A percentile compares a stretch with the other conserved stretches of the same genome.
Evolutionary conservation across 2,113 vertebrate species (phyloP).

Genomic region (Myodes glareolus): DNA sequence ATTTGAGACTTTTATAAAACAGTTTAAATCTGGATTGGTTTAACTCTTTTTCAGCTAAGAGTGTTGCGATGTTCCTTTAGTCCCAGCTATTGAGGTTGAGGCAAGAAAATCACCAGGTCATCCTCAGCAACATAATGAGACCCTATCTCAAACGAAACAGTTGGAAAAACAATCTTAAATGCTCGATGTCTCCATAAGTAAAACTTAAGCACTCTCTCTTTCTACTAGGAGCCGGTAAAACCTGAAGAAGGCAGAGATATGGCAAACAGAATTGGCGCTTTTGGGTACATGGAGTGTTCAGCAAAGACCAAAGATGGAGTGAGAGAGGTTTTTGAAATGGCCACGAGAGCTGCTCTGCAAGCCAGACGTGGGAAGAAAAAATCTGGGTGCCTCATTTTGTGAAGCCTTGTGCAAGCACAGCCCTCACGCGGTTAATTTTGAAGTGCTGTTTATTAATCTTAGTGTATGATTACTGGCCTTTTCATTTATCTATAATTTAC

Average conservation of each 20-base stretch:
- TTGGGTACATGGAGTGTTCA: slow-evolving; percentile 92
- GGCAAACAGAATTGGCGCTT: slow-evolving; percentile 91
- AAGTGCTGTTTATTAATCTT: slow-evolving; percentile 92
- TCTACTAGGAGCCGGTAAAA: slow-evolving; percentile 89
- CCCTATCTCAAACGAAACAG: not conserved
- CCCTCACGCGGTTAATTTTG: slow-evolving; percentile 88
- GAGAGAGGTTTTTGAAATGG: slow-evolving; percentile 92
- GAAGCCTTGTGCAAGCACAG: slow-evolving; percentile 87
- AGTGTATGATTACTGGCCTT: slow-evolving; percentile 91
- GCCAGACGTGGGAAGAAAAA: slow-evolving; percentile 91
- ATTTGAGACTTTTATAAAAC: not conserved
- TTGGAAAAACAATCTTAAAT: not conserved
- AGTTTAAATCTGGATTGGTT: not conserved
- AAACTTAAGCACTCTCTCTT: not conserved
- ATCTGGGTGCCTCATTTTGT: slow-evolving; percentile 91
- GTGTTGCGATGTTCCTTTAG: not conserved
- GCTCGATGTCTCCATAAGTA: not conserved
- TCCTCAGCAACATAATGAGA: not conserved
- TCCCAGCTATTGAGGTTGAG: not conserved
- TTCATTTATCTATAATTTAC: slow-evolving; percentile 91
- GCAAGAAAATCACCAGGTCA: not conserved
- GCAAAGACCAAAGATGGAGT: slow-evolving; percentile 93
- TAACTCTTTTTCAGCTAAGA: not conserved
- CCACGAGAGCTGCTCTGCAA: slow-evolving; percentile 92
- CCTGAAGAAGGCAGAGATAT: slow-evolving; percentile 91